A percentile compares a stretch with the other conserved stretches of the same genome.
Evolutionary conservation across 2,888 invertebrate genomes (phyloP).

Genomic region (Drosophila subsilvestris): DNA sequence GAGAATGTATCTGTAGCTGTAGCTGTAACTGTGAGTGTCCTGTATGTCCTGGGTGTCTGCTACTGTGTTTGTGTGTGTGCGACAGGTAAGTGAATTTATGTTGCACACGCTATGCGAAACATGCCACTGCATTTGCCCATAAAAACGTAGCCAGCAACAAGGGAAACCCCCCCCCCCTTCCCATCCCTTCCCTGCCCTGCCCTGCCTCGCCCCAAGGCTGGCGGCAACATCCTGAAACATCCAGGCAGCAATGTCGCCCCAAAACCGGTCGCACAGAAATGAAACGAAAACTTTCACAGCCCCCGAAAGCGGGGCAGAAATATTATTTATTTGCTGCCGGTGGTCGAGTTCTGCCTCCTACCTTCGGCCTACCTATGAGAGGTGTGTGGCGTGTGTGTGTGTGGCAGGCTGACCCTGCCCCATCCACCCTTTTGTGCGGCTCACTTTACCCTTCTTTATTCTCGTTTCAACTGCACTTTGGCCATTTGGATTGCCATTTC

Average conservation of each 20-base stretch:
- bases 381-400: neutral
- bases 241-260: slow-evolving; percentile 47
- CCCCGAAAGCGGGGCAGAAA: slow-evolving; percentile 45
- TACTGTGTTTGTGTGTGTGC: slow-evolving; percentile 44
- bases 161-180: too few species aligned
- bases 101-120: slow-evolving; percentile 74
- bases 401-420: slow-evolving; percentile 8
- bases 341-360: slow-evolving; percentile 19
- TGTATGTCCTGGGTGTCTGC: slow-evolving; percentile 1
- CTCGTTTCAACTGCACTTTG: slow-evolving; percentile 56
- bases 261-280: slow-evolving; percentile 45
- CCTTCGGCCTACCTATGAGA: slow-evolving; percentile 29
- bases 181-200: neutral
- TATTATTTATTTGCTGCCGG: slow-evolving; percentile 65
- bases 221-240: slow-evolving; percentile 34
- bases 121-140: slow-evolving; percentile 72
- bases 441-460: slow-evolving; percentile 19
- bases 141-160: slow-evolving; percentile 44
- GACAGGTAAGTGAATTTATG: slow-evolving; percentile 76
- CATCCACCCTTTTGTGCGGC: neutral
- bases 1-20: slow-evolving; percentile 11
- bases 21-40: slow-evolving; percentile 20
- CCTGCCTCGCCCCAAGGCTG: slow-evolving; percentile 24
- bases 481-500: slow-evolving; percentile 57
- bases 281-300: slow-evolving; percentile 30